A percentile compares a stretch with the other conserved stretches of the same genome.
Conservation (phyloP, 37 sponge, comb jelly and placozoan genomes). For the Amphimedon queenslandica region DNA sequence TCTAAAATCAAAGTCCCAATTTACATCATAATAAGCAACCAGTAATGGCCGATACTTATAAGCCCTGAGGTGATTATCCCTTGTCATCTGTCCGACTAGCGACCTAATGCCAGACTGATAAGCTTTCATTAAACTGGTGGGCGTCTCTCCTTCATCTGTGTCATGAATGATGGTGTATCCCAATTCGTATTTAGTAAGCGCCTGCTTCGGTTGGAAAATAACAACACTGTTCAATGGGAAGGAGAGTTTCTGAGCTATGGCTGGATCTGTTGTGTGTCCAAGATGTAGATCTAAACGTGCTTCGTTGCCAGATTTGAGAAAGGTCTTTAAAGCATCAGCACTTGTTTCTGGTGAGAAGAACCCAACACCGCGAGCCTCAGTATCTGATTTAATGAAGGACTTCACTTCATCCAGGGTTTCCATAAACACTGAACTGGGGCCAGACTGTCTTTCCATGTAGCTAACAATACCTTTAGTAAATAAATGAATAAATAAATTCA, state of each 20-base stretch:
- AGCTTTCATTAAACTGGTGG: not conserved
- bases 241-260: slow-evolving; percentile 21
- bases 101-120: slow-evolving; percentile 22
- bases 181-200: slow-evolving; percentile 32
- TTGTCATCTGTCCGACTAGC: slow-evolving; percentile 65
- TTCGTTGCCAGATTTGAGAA: slow-evolving; percentile 44
- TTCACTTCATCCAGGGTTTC: slow-evolving; percentile 21
- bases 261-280: slow-evolving; percentile 34
- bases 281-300: slow-evolving; percentile 28
- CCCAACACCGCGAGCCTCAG: slow-evolving; percentile 28
- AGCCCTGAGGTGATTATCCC: slow-evolving; percentile 19
- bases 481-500: too few species aligned
- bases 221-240: slow-evolving; percentile 20
- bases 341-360: slow-evolving; percentile 35
- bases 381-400: slow-evolving; percentile 16
- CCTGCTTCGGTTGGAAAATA: slow-evolving; percentile 23
- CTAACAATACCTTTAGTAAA: slow-evolving; percentile 50
- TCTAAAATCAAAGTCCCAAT: slow-evolving; percentile 33
- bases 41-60: slow-evolving; percentile 51
- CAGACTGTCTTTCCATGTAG: slow-evolving; percentile 70
- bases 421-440: slow-evolving; percentile 59
- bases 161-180: slow-evolving; percentile 14
- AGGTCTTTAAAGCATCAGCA: slow-evolving; percentile 15
- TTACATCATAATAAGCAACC: slow-evolving; percentile 62
- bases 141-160: not conserved